Conservation (phyloP, 2,797 vertebrate genomes). For the Falco novaeseelandiae region DNA sequence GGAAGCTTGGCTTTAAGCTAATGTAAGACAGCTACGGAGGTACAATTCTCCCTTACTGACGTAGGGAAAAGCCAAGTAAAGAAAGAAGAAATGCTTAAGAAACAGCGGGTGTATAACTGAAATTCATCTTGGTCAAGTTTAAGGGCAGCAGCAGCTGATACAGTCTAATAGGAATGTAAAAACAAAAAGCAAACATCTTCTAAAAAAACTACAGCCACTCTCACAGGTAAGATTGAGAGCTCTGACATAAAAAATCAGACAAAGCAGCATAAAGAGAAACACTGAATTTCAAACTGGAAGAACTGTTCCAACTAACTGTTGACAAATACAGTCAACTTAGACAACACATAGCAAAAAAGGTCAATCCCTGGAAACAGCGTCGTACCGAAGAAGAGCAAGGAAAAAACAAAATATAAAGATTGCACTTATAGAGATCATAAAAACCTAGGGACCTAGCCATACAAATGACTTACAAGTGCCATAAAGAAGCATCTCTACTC, state of each 20-base stretch:
- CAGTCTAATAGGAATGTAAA: not conserved
- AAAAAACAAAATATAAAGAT: not conserved
- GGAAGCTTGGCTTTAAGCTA: not conserved
- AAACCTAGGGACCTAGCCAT: not conserved
- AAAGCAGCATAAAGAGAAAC: not conserved
- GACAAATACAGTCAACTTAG: not conserved
- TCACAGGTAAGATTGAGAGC: not conserved
- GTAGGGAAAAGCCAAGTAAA: not conserved
- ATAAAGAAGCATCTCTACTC: not conserved
- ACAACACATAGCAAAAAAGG: not conserved
- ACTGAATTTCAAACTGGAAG: conserved; percentile 11
- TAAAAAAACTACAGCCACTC: not conserved
- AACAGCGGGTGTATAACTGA: not conserved
- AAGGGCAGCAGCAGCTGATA: not conserved
- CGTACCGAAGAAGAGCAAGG: not conserved
- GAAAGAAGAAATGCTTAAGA: not conserved
- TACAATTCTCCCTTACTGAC: not conserved
- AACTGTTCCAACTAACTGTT: not conserved
- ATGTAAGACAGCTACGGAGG: not conserved
- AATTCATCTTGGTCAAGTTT: conserved; percentile 32
- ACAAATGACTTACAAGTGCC: not conserved
- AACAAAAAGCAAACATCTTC: not conserved
- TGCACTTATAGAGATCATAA: not conserved
- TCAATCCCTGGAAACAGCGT: not conserved
- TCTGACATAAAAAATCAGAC: not conserved